These are phyloP conservation scores for Selene dorsalis DNA, from an alignment of 2,797 vertebrate species.

Conservation along the genomic window DNA sequence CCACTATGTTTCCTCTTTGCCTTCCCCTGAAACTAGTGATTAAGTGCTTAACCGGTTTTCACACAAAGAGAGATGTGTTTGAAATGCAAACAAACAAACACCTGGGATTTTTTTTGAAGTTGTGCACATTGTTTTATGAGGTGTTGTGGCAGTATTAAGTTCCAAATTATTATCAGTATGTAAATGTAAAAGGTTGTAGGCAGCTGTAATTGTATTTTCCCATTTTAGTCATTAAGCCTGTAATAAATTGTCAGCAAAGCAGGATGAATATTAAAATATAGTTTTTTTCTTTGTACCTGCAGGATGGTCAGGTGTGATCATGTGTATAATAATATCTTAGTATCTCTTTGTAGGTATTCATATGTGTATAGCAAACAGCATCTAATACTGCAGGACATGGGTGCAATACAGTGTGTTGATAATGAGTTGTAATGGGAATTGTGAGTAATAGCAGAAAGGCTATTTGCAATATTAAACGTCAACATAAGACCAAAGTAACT, in stretches of 20 bases:
- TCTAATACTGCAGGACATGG: not conserved
- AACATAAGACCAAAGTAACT: not conserved
- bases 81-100: slow-evolving; percentile 70
- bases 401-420: not conserved
- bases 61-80: slow-evolving; percentile 58
- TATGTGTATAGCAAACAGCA: not conserved
- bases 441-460: not conserved
- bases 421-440: not conserved
- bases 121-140: slow-evolving; percentile 32
- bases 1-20: slow-evolving; percentile 60
- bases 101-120: slow-evolving; percentile 56
- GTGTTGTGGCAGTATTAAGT: slow-evolving; percentile 41
- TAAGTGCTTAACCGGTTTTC: slow-evolving; percentile 69
- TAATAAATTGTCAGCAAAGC: not conserved
- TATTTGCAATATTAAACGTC: not conserved
- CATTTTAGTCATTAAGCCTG: not conserved
- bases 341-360: not conserved
- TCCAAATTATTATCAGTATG: slow-evolving; percentile 35
- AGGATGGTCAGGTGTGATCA: not conserved
- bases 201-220: slow-evolving; percentile 14
- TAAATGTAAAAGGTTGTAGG: slow-evolving; percentile 41
- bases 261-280: slow-evolving; percentile 1
- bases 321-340: not conserved
- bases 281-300: slow-evolving; percentile 18
- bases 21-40: slow-evolving; percentile 68